Conservation (phyloP, 2,888 invertebrate species). For the Lochmaea crataegi region DNA sequence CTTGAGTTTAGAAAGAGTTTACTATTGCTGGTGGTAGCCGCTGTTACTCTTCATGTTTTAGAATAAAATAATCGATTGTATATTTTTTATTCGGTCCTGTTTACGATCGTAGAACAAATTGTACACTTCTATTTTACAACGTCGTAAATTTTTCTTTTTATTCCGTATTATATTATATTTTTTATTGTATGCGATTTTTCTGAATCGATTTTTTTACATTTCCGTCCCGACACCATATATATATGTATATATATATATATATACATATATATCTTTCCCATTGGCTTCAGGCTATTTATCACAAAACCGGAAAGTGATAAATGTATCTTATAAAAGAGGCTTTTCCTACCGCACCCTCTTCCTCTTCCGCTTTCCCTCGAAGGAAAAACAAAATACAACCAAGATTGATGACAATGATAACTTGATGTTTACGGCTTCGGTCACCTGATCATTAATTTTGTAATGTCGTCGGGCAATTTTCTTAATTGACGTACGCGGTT, state of each 20-base stretch:
- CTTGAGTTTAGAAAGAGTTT: too few species aligned
- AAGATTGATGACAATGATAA: constrained; percentile 42
- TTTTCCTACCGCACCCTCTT: neutral
- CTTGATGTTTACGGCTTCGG: constrained; percentile 33
- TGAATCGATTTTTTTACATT: neutral
- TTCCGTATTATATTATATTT: too few species aligned
- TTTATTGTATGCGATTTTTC: too few species aligned
- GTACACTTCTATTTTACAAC: too few species aligned
- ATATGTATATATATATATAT: constrained; percentile 5
- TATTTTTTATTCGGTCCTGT: too few species aligned
- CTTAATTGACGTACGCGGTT: constrained; percentile 20
- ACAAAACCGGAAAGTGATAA: constrained; percentile 32
- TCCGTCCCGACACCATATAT: neutral
- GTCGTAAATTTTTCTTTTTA: too few species aligned
- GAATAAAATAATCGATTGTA: too few species aligned
- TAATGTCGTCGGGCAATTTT: constrained; percentile 20
- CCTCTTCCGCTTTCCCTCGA: neutral
- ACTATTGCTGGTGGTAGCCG: too few species aligned
- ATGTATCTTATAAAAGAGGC: constrained; percentile 32
- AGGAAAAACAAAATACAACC: constrained; percentile 37
- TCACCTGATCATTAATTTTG: constrained; percentile 32
- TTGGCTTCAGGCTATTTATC: constrained; percentile 25
- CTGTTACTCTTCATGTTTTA: too few species aligned
- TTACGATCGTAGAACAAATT: too few species aligned
- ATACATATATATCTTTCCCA: neutral